Evolutionary conservation across 2,797 vertebrate genomes (phyloP), one percentile per base, ranked within the genome.

Genomic region (Tenualosa ilisha): DNA sequence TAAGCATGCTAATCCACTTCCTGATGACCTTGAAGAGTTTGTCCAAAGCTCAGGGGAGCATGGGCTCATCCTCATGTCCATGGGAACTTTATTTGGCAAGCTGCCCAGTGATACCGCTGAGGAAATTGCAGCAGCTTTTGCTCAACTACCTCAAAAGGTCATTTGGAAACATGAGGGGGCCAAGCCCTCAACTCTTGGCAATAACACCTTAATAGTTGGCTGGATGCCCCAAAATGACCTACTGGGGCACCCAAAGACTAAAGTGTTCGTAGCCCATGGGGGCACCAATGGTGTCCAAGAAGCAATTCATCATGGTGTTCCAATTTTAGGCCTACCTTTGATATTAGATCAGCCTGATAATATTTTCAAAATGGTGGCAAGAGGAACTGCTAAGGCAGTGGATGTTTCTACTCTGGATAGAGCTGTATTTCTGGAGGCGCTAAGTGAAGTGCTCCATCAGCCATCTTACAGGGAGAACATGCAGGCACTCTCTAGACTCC

Each of bases 41-140:
- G 83, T 90, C 26, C 84, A 61, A 37, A 89, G 86, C 40, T 88
- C 88, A 26, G 87, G 86, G 17, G 86, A 90, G 2, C 84, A 90
- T 63, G 89, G 89, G 20, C 59, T 89, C 26, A 85, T 95, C 2
- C 83, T 95, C 26, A 93, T 89, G 87, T 90, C 90, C 13, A 68
- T 90, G 37, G 90, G 90, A 11, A 89, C 87, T 13, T n/a, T 89
- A 13, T 68, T 89, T 24, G 11, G 26, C 49, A 37, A 84, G 5
- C 85, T 89, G 68, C 88, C 89, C 0, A 59, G 82, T 81, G 87
- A 87, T 31, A 1, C 87, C 22, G 63, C 85, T 3, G 50, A 91
- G 46, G 82, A 85, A 13, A 85, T 90, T 49, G 89, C 87, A 0
- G 82, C 82, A 3, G 88, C 86, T 49, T 88, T 90, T 72, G 86